Conservation (phyloP, 2,113 vertebrate species). For the Elachura formosa region DNA sequence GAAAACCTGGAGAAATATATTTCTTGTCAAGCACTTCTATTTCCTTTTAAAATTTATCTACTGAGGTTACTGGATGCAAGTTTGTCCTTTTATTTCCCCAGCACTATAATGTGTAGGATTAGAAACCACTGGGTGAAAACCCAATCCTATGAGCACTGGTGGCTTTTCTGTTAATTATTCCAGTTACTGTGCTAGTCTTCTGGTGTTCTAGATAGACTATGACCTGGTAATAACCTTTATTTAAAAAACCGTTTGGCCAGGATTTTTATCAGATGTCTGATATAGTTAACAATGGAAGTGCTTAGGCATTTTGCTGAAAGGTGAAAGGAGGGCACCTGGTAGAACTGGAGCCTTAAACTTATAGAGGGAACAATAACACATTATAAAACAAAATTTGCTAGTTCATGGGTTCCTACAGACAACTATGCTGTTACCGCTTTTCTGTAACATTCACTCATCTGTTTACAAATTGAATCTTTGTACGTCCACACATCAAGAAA, state of each 20-base stretch:
- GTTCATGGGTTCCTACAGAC: neutral
- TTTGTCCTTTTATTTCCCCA: neutral
- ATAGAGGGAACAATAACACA: neutral
- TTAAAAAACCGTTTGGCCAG: neutral
- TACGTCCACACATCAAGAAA: neutral
- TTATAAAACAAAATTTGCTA: neutral
- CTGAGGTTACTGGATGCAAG: neutral
- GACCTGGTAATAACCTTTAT: neutral
- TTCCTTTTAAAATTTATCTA: neutral
- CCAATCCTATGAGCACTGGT: neutral
- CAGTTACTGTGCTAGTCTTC: neutral
- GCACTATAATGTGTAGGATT: neutral
- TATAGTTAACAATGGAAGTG: neutral
- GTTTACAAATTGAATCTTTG: neutral
- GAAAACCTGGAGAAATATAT: neutral
- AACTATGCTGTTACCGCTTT: neutral
- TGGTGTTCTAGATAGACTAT: neutral
- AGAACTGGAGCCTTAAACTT: neutral
- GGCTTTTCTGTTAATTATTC: neutral
- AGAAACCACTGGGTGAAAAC: neutral
- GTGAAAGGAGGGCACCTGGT: neutral
- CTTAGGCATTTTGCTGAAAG: neutral
- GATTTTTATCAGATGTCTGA: neutral
- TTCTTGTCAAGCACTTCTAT: neutral
- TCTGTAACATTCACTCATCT: fast-evolving